Evolutionary conservation across 1,140 invertebrate species (phyloP), one percentile per base, ranked within the genome.

Genomic region (Hycleus cichorii): DNA sequence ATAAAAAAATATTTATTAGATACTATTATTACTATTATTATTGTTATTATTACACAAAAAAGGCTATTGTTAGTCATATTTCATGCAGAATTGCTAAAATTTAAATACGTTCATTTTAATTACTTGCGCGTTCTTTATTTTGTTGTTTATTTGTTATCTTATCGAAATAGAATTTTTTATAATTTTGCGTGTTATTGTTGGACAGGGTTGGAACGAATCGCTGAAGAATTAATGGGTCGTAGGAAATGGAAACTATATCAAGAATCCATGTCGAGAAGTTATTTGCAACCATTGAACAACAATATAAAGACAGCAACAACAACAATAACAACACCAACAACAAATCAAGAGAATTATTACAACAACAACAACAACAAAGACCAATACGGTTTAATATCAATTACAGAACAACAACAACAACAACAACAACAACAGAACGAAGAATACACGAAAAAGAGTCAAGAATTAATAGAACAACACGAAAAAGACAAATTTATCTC

Each of bases 141-240:
- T 42, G 4, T 42, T 6, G 11, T n/a, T 3, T 42, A 10, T n/a
- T n/a, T n/a, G 9, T 42, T 6, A 39, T 39, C 10, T 7, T 10
- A 39, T 7, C 10, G 6, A 39, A 39, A 10, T 39, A 7, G 39
- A 10, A 39, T 39, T 39, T 39, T 7, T 39, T 39, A 39, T 7
- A 39, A 39, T 48, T 27, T n/a, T 52, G 24, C 40, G 11, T 39
- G 2, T 43, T 32, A 12, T 54, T 45, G 10, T 12, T 51, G 64
- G 63, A 8, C 62, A 95, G 92, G 91, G 83, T 82, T 95, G 84
- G 91, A 95, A 88, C 85, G 90, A 79, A 88, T 95, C 80, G 91
- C 91, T 80, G 90, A 93, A 81, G 90, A 93, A 84, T 89, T 93
- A 81, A 92, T 92, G 87, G 91, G 90, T 82, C 84, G 88, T 83